phyloP scores from a whole-genome alignment of 1,140 invertebrate species.

The Bombus impatiens region DNA sequence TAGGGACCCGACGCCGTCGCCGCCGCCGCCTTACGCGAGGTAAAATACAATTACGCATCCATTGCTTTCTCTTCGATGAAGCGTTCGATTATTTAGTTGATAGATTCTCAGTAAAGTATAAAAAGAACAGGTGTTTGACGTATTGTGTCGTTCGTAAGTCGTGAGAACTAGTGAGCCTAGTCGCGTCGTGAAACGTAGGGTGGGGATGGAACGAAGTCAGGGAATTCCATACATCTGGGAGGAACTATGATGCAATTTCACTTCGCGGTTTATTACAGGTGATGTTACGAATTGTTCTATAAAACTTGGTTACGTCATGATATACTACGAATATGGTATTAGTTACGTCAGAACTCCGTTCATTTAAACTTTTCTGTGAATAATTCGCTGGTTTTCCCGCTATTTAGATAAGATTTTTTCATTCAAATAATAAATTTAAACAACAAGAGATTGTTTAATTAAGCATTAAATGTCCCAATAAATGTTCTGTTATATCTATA shows the following conservation, averaged over 20 bases:
- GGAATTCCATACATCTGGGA: background rate
- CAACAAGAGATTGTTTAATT: background rate
- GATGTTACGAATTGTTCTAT: background rate
- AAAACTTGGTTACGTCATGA: constrained; percentile 1
- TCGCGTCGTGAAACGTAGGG: too few relatives aligned
- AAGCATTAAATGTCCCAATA: background rate
- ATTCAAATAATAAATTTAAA: background rate
- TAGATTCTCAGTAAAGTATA: too few relatives aligned
- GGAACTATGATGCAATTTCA: background rate
- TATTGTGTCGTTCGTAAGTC: background rate
- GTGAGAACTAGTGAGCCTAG: background rate
- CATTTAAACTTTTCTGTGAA: background rate
- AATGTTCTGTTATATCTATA: background rate
- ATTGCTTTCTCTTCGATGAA: background rate
- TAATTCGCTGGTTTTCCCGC: background rate
- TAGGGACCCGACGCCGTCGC: constrained; percentile 66
- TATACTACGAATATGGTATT: too few relatives aligned
- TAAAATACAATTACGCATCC: constrained; percentile 43
- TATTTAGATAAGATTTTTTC: background rate
- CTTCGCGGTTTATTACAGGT: background rate
- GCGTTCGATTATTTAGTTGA: background rate
- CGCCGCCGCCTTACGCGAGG: constrained; percentile 79
- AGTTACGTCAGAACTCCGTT: background rate
- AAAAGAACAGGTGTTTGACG: background rate
- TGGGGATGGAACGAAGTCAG: background rate